Conservation (phyloP, 2,888 invertebrate genomes). For the Drosophila niveifrons region DNA sequence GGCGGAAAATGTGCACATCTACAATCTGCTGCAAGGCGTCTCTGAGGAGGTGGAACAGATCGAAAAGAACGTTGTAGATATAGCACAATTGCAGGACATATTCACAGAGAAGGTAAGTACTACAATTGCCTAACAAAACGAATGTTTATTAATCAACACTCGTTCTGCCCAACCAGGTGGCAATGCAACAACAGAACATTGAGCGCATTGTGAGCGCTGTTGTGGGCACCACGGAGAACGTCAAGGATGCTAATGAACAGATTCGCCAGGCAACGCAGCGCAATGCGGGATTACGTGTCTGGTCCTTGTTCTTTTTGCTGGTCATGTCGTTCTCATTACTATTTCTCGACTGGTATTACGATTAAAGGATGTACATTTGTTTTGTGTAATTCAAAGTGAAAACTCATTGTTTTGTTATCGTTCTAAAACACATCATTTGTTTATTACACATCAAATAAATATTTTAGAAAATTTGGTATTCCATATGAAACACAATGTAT, state of each 20-base stretch:
- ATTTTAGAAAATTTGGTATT: constrained; percentile 39
- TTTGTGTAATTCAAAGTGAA: constrained; percentile 35
- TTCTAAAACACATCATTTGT: constrained; percentile 60
- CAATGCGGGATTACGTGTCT: constrained; percentile 97
- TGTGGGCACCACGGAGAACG: constrained; percentile 96
- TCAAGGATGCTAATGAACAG: constrained; percentile 98
- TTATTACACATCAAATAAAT: constrained; percentile 40
- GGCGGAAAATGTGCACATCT: constrained; percentile 94
- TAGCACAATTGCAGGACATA: constrained; percentile 97
- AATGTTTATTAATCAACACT: neutral
- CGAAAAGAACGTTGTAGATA: constrained; percentile 96
- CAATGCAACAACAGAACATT: constrained; percentile 97
- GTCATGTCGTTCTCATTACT: constrained; percentile 98
- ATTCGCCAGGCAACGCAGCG: constrained; percentile 98
- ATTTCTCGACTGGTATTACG: constrained; percentile 99
- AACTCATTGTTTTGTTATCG: constrained; percentile 57
- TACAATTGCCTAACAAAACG: neutral
- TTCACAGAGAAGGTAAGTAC: constrained; percentile 95
- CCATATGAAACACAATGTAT: constrained; percentile 7
- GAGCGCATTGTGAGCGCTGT: constrained; percentile 95
- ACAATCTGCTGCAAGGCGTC: constrained; percentile 94
- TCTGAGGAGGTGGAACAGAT: constrained; percentile 96
- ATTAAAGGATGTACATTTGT: constrained; percentile 85
- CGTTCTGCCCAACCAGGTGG: constrained; percentile 86
- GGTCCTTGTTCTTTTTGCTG: constrained; percentile 96